Conservation (phyloP, 2,797 vertebrate species). For the Mormyrus hasselquistii region DNA sequence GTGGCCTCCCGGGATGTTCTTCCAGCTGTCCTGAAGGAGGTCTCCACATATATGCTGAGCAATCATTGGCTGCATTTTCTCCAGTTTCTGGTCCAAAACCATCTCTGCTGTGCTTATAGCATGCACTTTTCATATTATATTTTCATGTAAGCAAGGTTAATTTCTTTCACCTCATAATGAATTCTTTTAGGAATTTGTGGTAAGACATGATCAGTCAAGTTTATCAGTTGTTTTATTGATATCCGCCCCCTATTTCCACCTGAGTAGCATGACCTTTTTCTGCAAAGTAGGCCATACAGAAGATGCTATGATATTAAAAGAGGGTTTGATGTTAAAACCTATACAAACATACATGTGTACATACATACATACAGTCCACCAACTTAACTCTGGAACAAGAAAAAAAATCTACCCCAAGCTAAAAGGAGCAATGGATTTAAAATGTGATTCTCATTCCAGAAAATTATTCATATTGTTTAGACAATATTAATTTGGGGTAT, state of each 20-base stretch:
- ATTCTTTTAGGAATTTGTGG: neutral
- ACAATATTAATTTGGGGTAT: neutral
- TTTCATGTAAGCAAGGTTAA: neutral
- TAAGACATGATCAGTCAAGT: constrained; percentile 11
- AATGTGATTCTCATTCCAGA: neutral
- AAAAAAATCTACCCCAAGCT: neutral
- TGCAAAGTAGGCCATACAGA: neutral
- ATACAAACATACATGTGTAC: neutral
- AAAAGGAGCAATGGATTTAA: neutral
- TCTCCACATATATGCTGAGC: neutral
- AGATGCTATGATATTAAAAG: neutral
- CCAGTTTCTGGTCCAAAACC: neutral
- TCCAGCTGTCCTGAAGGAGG: neutral
- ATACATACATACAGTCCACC: neutral
- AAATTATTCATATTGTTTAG: neutral
- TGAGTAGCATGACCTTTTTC: constrained; percentile 2
- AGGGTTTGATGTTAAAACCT: neutral
- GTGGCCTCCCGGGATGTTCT: neutral
- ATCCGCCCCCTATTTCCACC: neutral
- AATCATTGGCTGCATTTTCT: neutral
- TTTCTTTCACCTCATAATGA: constrained; percentile 5
- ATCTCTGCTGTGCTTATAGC: neutral
- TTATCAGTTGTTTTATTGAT: constrained; percentile 9
- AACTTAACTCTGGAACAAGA: neutral
- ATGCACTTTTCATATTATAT: neutral